Evolutionary conservation across 1,140 invertebrate species (phyloP), one percentile per base, ranked within the genome.

Genomic region (Heliconius hermathena): DNA sequence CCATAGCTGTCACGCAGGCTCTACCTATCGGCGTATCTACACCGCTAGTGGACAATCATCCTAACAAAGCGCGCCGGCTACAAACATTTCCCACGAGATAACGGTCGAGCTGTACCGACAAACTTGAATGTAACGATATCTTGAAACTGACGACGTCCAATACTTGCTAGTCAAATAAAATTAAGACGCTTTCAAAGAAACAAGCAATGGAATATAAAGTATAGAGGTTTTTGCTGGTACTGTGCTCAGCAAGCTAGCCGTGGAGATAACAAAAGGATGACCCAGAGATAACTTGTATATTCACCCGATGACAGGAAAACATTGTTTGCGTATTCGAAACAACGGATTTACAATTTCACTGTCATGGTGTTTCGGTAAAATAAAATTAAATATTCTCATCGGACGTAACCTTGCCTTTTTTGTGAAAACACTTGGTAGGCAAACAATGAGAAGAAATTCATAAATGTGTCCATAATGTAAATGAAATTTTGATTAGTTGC

Each of bases 61-160:
- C 89, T 92, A 94, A 94, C 93, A 94, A 94, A 93, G 91, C 88
- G 88, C 89, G 85, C 88, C 87, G 91, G 87, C 86, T 88, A 89
- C 89, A 91, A 91, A 92, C 89, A 91, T 92, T 94, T 94, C 93
- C 93, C 93, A 94, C 93, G 93, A 89, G 90, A 85, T 94, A 94
- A 93, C 93, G 93, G 93, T 93, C 89, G 80, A 80, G 86, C 86
- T 87, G 85, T 88, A 88, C 85, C 85, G 88, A 91, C 86, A 87
- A 90, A 86, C 88, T 87, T 89, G 89, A 89, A 92, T 85, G 86
- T 74, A 82, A 79, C 88, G 88, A 84, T 86, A 88, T 83, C 82
- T 83, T 83, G 77, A 80, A 80, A 72, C 73, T 71, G 76, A 76
- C 79, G 76, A 77, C 77, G 82, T 88, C 87, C 91, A 93, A 91